phyloP scores from a whole-genome alignment of 2,113 vertebrate genomes.

The Hipposideros armiger region DNA sequence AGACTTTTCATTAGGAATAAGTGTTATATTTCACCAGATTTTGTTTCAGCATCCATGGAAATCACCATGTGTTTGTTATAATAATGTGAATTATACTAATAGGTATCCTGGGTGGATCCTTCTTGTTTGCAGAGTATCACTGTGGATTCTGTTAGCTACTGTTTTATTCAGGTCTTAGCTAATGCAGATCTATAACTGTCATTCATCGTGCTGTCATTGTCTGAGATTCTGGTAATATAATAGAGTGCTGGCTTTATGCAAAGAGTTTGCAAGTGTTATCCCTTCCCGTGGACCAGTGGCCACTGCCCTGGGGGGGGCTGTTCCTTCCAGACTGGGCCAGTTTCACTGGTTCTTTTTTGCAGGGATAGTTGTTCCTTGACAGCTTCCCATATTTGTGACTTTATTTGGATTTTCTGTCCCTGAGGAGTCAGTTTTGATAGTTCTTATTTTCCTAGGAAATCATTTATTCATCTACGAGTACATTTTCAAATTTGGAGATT shows the following conservation, averaged over 20 bases:
- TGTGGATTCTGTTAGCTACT: not conserved
- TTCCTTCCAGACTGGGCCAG: not conserved
- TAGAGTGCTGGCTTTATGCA: not conserved
- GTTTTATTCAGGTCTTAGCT: not conserved
- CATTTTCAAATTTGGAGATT: not conserved
- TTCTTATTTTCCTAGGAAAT: not conserved
- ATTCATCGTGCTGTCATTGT: accelerated
- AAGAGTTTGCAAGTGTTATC: not conserved
- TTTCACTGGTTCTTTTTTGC: not conserved
- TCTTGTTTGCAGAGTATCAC: not conserved
- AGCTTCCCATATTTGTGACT: not conserved
- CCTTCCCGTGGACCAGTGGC: not conserved
- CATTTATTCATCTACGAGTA: not conserved
- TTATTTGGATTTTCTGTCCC: not conserved
- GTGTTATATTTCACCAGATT: not conserved
- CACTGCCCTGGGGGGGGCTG: not conserved
- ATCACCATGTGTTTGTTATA: not conserved
- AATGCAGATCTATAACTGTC: not conserved
- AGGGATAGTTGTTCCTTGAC: not conserved
- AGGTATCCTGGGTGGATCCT: accelerated
- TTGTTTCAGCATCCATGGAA: not conserved
- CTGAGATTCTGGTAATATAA: not conserved
- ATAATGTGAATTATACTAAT: no score
- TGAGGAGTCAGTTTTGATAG: not conserved
- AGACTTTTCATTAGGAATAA: not conserved